Evolutionary conservation across 1,140 invertebrate species (phyloP).

Genomic region (Trachymyrmex cornetzi): DNA sequence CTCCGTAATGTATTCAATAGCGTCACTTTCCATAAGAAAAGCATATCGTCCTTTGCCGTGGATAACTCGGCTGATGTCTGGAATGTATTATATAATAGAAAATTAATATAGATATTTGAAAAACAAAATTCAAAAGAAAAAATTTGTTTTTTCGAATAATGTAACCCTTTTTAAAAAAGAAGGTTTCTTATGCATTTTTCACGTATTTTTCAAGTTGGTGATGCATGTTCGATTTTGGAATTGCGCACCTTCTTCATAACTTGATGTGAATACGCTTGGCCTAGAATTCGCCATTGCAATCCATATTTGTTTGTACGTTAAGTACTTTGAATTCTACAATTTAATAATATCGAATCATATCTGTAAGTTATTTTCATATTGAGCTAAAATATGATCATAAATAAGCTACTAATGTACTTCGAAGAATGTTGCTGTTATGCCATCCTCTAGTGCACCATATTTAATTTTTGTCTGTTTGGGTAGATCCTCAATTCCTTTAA

Average conservation of each 20-base stretch:
- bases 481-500: conserved; percentile 96
- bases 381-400: not conserved
- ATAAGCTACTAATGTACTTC: conserved; percentile 83
- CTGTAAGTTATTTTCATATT: not conserved
- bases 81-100: no score
- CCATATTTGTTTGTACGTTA: conserved; percentile 93
- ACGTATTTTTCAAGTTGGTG: no score
- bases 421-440: conserved; percentile 93
- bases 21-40: no score
- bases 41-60: no score
- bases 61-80: no score
- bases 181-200: not conserved
- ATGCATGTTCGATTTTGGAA: not conserved
- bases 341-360: not conserved
- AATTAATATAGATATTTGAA: no score
- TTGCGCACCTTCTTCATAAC: conserved; percentile 91
- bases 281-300: conserved; percentile 93
- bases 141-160: no score
- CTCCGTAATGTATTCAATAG: no score
- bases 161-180: not conserved
- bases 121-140: no score
- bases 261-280: conserved; percentile 93
- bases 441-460: conserved; percentile 92
- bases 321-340: conserved; percentile 89
- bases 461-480: conserved; percentile 95